These are phyloP conservation scores for Mellivora capensis DNA, from an alignment of 2,113 vertebrate species.

Conservation along the genomic window DNA sequence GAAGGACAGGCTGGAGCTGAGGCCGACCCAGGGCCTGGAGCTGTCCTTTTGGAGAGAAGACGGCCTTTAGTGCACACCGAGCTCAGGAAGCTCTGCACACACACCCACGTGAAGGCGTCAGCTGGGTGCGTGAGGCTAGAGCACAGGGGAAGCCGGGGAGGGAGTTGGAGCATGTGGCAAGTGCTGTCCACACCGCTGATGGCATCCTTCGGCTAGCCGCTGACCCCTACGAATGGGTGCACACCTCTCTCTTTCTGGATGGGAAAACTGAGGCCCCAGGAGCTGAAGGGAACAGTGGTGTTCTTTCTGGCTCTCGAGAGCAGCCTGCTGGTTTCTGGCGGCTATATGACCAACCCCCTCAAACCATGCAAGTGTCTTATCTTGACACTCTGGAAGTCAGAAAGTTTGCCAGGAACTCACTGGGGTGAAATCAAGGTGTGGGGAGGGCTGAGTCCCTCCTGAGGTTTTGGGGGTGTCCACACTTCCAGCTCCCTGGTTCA, in stretches of 20 bases:
- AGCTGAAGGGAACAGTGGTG: fast-evolving
- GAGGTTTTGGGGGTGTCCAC: background rate
- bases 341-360: background rate
- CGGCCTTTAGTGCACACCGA: fast-evolving
- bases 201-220: background rate
- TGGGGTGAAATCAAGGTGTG: background rate
- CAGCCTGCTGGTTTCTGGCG: background rate
- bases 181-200: too few relatives aligned
- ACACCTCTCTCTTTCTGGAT: background rate
- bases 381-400: background rate
- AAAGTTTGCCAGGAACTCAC: too few relatives aligned
- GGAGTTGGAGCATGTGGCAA: background rate
- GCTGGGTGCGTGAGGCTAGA: fast-evolving
- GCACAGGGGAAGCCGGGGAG: fast-evolving
- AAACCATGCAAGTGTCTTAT: fast-evolving
- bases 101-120: fast-evolving
- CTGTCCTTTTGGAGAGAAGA: fast-evolving
- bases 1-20: fast-evolving
- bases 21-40: fast-evolving
- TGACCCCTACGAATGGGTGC: background rate
- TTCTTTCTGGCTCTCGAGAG: background rate
- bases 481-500: too few relatives aligned
- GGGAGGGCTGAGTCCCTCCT: background rate
- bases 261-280: background rate
- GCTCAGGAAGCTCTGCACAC: fast-evolving